These are phyloP conservation scores for Helleia helle DNA, from an alignment of 2,888 invertebrate species.

Conservation along the genomic window DNA sequence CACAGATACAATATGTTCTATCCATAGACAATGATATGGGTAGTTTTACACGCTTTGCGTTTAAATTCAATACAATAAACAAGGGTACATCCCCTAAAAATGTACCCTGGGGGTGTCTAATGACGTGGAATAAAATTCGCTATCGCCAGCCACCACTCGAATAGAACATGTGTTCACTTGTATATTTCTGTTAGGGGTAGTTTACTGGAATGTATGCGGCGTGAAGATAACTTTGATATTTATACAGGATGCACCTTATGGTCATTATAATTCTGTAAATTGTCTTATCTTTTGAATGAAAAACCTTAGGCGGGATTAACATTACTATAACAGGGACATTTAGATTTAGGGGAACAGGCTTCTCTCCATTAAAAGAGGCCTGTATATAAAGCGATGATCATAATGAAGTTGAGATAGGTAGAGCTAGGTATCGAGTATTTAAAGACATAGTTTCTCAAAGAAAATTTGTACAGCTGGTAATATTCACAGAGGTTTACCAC, in stretches of 20 bases:
- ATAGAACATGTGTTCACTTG: constrained; percentile 8
- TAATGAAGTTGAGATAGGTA: too few species aligned
- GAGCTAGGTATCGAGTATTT: too few species aligned
- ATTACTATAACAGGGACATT: too few species aligned
- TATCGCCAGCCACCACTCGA: constrained; percentile 13
- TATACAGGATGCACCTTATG: too few species aligned
- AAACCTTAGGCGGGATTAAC: too few species aligned
- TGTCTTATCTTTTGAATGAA: too few species aligned
- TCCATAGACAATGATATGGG: neutral
- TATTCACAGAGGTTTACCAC: too few species aligned
- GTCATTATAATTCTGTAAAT: neutral
- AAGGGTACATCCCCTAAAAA: constrained; percentile 2
- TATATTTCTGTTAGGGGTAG: neutral
- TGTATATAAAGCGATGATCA: too few species aligned
- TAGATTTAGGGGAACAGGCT: too few species aligned
- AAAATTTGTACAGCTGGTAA: too few species aligned
- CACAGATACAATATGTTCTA: neutral
- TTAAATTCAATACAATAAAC: constrained; percentile 4
- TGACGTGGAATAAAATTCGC: constrained; percentile 27
- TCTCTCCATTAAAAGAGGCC: too few species aligned
- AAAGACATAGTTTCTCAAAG: too few species aligned
- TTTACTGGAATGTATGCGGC: neutral
- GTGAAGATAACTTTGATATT: neutral
- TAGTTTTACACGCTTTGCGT: constrained; percentile 7
- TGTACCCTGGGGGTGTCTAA: constrained; percentile 21